phyloP scores from a whole-genome alignment of 2,113 vertebrate species.

The Gallinago media region DNA sequence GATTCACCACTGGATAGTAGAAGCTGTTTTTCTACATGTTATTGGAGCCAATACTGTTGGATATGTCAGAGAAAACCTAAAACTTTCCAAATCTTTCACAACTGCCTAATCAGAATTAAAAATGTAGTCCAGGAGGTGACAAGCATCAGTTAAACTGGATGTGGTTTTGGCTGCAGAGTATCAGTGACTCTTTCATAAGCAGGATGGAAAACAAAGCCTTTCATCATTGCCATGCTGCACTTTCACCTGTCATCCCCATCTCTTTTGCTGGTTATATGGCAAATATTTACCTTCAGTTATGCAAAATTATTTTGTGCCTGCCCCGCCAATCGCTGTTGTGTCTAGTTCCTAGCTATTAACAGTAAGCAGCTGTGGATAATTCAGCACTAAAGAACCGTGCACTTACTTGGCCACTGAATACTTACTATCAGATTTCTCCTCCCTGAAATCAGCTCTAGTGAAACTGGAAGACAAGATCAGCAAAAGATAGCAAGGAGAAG shows the following conservation, averaged over 20 bases:
- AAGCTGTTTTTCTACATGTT: background rate
- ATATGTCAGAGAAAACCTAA: background rate
- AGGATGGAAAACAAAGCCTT: background rate
- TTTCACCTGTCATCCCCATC: background rate
- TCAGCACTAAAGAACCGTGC: background rate
- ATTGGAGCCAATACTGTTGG: background rate
- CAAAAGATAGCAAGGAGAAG: background rate
- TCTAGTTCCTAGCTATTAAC: background rate
- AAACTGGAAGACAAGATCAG: slow-evolving; percentile 1
- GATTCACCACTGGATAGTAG: background rate
- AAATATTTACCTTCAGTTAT: background rate
- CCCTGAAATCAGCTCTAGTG: slow-evolving; percentile 7
- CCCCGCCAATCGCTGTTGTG: background rate
- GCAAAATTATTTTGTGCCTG: background rate
- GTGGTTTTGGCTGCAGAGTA: background rate
- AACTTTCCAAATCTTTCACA: background rate
- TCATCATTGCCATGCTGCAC: background rate
- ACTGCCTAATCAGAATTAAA: background rate
- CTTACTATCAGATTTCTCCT: slow-evolving; percentile 41
- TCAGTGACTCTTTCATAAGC: background rate
- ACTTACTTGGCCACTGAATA: background rate
- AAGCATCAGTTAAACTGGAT: background rate
- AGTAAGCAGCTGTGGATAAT: slow-evolving; percentile 44
- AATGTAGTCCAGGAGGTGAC: background rate
- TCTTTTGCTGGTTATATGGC: background rate